phyloP scores from a whole-genome alignment of 2,113 vertebrate species.

The Microcebus jonahi region DNA sequence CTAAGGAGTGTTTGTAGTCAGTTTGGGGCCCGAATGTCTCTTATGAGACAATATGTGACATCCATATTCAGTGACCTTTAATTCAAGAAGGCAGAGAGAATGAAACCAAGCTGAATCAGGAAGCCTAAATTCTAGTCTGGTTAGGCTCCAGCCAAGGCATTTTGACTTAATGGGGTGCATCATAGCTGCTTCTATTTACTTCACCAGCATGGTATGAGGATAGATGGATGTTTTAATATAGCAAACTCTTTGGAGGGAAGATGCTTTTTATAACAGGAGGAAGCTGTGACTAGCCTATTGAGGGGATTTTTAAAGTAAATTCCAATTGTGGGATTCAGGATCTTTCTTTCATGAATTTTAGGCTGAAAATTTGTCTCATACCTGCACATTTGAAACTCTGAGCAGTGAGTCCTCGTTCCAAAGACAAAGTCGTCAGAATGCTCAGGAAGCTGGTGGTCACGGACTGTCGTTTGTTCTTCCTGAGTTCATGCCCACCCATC shows the following conservation, averaged over 20 bases:
- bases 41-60: neutral
- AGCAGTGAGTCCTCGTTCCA: constrained; percentile 96
- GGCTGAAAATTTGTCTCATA: constrained; percentile 76
- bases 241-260: neutral
- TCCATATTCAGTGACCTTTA: neutral
- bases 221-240: neutral
- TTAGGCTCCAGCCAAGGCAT: neutral
- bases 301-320: neutral
- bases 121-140: constrained; percentile 28
- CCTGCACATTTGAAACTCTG: constrained; percentile 99
- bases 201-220: neutral
- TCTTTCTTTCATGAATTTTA: neutral
- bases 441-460: constrained; percentile 98
- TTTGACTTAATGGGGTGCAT: neutral
- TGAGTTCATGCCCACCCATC: constrained; percentile 76
- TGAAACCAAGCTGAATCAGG: neutral
- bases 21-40: neutral
- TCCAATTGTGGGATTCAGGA: neutral
- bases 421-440: constrained; percentile 94
- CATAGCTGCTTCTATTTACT: neutral
- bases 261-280: neutral
- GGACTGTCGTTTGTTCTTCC: constrained; percentile 92
- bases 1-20: neutral
- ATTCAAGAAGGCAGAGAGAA: neutral
- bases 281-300: neutral